phyloP scores from a whole-genome alignment of 2,888 invertebrate genomes.

The Hoplodrina ambigua region DNA sequence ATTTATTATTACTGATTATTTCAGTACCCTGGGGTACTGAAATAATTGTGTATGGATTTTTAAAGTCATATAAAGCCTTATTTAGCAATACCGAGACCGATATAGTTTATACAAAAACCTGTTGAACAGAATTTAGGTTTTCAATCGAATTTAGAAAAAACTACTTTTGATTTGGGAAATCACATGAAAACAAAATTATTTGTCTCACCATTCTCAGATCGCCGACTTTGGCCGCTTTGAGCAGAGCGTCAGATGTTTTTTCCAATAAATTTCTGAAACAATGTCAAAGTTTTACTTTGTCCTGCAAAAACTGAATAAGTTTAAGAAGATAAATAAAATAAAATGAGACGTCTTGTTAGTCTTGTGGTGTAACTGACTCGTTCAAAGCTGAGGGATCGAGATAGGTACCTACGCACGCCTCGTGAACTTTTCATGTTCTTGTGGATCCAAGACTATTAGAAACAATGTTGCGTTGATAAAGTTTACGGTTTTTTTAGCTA shows the following conservation, averaged over 20 bases:
- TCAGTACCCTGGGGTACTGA: neutral
- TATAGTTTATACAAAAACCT: neutral
- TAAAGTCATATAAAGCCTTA: neutral
- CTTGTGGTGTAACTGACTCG: constrained; percentile 28
- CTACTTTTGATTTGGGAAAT: constrained; percentile 19
- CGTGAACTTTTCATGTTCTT: constrained; percentile 21
- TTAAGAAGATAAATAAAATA: constrained; percentile 52
- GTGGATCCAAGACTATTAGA: neutral
- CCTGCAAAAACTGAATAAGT: constrained; percentile 42
- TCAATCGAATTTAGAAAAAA: constrained; percentile 15
- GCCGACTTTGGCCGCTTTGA: constrained; percentile 96
- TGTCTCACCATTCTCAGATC: constrained; percentile 93
- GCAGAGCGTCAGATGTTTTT: constrained; percentile 95
- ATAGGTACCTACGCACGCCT: constrained; percentile 6
- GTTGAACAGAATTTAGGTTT: neutral
- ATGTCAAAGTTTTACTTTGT: constrained; percentile 64
- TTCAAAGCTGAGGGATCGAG: constrained; percentile 23
- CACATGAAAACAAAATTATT: constrained; percentile 39
- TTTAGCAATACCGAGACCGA: too few species aligned
- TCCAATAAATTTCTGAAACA: constrained; percentile 94
- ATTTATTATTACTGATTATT: constrained; percentile 14
- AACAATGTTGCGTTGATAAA: constrained; percentile 16
- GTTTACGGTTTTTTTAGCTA: neutral
- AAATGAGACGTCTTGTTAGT: constrained; percentile 36
- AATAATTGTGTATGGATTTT: neutral